Base-by-base conservation (phyloP, 2,888 invertebrate genomes). In the Catocala nupta region DNA sequence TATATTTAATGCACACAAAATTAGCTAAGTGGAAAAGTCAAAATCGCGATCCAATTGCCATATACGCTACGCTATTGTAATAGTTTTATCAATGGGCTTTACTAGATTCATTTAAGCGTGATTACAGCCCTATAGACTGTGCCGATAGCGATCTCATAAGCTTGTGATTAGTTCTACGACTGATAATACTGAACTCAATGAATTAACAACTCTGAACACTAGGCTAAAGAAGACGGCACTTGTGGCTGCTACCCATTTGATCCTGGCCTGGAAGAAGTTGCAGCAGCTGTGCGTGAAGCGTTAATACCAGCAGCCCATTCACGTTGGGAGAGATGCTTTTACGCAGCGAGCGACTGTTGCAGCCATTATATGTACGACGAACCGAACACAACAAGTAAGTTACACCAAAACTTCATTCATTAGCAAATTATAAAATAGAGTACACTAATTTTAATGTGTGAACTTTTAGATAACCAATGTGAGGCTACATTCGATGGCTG, bases 401-500 rank as follows among this genome's bases (percentile, higher is more conserved):
- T 3, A 25, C 25, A 25, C 25, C 25, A 25, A 25, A 25, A 25
- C 25, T 25, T 25, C 1, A 25, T 25, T 25, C 1, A 25, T 25
- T 25, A 25, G 25, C 25, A 25, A 25, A 25, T 25, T 25, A 25
- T 25, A 25, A 25, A 25, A 25, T 3, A 25, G 25, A 25, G 25
- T 25, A 25, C 4, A 25, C 25, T 25, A 25, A 3, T 25, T 25
- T 25, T 1, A 25, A 25, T 3, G 25, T 39, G 9, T 39, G 1
- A 8, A 6, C 34, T 54, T 70, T 69, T 53, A 79, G 82, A 77
- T 0, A 63, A 59, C 13, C 68, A 81, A 36, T 96, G 96, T 81
- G 94, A 94, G 11, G 86, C 95, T 0, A 93, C 95, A 0, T 96
- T 96, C 92, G 96, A 96, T 69, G 96, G 94, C 0, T 96, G 96